Evolutionary conservation across 1,140 invertebrate genomes (phyloP), one percentile per base, ranked within the genome.

Genomic region (Drosophila bipectinata): DNA sequence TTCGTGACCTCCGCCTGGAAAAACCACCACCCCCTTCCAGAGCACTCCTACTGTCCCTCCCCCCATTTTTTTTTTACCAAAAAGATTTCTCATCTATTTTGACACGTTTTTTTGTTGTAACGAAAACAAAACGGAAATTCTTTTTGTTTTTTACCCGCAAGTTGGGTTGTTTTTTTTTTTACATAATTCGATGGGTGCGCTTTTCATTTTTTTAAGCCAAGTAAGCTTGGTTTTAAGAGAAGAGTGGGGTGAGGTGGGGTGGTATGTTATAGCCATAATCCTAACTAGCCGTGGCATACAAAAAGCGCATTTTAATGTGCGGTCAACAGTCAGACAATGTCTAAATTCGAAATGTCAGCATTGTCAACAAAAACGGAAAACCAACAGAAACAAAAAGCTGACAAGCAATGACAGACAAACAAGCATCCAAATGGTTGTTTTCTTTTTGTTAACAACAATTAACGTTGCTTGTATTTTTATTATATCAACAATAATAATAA

Each of bases 271-370:
- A 32, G 34, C 49, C 64, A 45, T 68, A 62, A 74, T 73, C 74
- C 64, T 49, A 48, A 74, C 66, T 83, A 72, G 77, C 63, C 77
- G 60, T 77, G 81, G 77, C 81, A 84, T 68, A 85, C 81, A 85
- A 83, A 84, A 72, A 62, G 68, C 81, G 73, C 62, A 63, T 80
- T 80, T 85, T 84, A 64, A 66, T 73, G 53, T 30, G 48, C 68
- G 49, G 57, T 73, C 68, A 72, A 72, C 55, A 52, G 68, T 69
- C 39, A 59, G 55, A 51, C 69, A 77, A 84, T 84, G 82, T 85
- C 82, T 85, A 85, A 82, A 85, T 85, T 87, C 77, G 83, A 85
- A 85, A 85, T 85, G 82, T 85, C 82, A 85, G 83, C 78, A 56
- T 82, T 85, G 82, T 85, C 82, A 85, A 72, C 74, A 41, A 74